These are phyloP conservation scores for Numenius phaeopus DNA, from an alignment of 2,797 vertebrate genomes.

Conservation along the genomic window DNA sequence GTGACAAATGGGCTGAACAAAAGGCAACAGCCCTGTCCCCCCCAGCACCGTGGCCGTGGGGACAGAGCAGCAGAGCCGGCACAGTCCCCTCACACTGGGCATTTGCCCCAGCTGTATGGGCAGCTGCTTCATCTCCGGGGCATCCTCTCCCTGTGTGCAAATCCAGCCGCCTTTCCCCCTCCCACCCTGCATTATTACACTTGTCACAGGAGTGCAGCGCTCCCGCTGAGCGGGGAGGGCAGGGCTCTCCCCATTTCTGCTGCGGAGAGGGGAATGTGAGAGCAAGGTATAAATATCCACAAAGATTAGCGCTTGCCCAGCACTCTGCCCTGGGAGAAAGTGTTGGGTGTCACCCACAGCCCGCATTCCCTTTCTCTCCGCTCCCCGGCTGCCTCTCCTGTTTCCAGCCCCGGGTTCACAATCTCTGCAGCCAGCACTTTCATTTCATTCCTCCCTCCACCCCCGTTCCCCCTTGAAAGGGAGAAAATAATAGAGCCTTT, in stretches of 20 bases:
- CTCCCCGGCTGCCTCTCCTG: background rate
- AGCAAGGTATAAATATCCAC: background rate
- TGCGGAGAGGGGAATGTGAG: background rate
- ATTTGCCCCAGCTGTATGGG: rapidly evolving
- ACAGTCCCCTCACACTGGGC: background rate
- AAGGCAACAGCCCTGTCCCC: background rate
- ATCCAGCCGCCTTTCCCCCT: background rate
- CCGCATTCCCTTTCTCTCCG: background rate
- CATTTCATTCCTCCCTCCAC: slow-evolving; percentile 20
- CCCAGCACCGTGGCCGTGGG: rapidly evolving
- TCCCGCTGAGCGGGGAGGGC: background rate
- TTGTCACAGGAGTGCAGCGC: rapidly evolving
- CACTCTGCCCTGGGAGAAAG: background rate
- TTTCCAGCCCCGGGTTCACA: background rate
- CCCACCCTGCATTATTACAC: rapidly evolving
- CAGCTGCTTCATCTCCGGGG: background rate
- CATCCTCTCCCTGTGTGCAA: background rate
- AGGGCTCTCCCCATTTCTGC: background rate
- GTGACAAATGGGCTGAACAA: background rate
- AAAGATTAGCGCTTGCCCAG: background rate
- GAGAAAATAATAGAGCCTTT: slow-evolving; percentile 62
- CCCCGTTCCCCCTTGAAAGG: background rate
- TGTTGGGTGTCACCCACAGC: background rate
- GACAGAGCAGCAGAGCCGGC: background rate
- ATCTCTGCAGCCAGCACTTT: background rate